These are phyloP conservation scores for Hyaena hyaena DNA, from an alignment of 2,113 vertebrate genomes.

Conservation along the genomic window DNA sequence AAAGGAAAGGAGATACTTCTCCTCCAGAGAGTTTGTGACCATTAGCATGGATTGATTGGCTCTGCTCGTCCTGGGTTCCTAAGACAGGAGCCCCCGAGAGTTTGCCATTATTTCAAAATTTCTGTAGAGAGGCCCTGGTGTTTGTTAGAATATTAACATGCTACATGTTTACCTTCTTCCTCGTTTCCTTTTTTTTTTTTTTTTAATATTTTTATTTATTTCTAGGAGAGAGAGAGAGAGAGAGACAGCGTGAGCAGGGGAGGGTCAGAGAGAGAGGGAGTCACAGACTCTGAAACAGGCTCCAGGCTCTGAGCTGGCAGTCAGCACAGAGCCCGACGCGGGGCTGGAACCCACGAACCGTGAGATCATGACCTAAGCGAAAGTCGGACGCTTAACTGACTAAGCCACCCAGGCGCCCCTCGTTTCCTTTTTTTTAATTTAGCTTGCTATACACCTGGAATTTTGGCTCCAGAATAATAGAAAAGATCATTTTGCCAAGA, in stretches of 20 bases:
- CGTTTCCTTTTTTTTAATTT: neutral
- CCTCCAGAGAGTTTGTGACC: neutral
- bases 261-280: too few relatives aligned
- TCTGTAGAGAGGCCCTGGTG: neutral
- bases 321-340: too few relatives aligned
- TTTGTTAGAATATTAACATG: neutral
- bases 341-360: too few relatives aligned
- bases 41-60: neutral
- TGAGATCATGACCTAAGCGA: too few relatives aligned
- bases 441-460: neutral
- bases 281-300: too few relatives aligned
- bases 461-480: neutral
- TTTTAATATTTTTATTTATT: too few relatives aligned
- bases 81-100: neutral
- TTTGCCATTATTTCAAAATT: neutral
- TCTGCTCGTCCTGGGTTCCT: neutral
- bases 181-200: neutral
- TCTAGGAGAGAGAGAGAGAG: too few relatives aligned
- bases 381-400: too few relatives aligned
- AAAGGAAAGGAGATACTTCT: neutral
- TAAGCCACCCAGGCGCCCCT: too few relatives aligned
- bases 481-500: constrained; percentile 19
- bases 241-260: too few relatives aligned
- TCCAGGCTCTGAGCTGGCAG: too few relatives aligned
- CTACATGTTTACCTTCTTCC: neutral